Percentiles rank a stretch among this genome's conserved stretches.
Evolutionary conservation across 2,888 invertebrate genomes (phyloP).

Genomic region (Drosophila suboccidentalis): DNA sequence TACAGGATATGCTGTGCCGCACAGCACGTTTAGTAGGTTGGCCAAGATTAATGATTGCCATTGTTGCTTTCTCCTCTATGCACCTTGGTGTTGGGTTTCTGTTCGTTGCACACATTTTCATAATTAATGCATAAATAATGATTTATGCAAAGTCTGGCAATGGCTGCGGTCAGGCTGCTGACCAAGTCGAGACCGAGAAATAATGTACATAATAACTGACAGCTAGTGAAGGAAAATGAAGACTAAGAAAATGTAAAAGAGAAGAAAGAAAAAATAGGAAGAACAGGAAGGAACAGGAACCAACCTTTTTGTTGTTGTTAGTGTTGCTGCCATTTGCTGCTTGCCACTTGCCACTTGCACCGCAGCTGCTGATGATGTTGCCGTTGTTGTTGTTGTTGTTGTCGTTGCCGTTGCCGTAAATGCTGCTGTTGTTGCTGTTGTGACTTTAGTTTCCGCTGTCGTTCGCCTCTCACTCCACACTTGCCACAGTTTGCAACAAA

Average conservation of each 20-base stretch:
- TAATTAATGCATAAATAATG: conserved; percentile 69
- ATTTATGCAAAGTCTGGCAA: conserved; percentile 48
- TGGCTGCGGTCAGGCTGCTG: conserved; percentile 6
- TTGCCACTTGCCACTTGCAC: conserved; percentile 34
- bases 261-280: not conserved
- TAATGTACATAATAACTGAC: conserved; percentile 16
- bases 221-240: conserved; percentile 2
- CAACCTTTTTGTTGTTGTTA: conserved; percentile 38
- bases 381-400: too few relatives aligned
- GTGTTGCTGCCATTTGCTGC: conserved; percentile 17
- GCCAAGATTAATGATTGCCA: conserved; percentile 62
- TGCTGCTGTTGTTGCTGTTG: conserved; percentile 29
- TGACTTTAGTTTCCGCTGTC: conserved; percentile 47
- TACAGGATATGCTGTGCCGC: conserved; percentile 10
- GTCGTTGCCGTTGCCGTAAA: conserved; percentile 7
- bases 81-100: conserved; percentile 3
- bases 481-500: conserved; percentile 48
- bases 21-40: conserved; percentile 14
- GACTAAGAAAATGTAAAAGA: conserved; percentile 8
- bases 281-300: conserved; percentile 29
- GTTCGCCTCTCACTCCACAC: conserved; percentile 37
- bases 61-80: conserved; percentile 10
- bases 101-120: conserved; percentile 45
- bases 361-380: conserved; percentile 26
- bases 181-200: conserved; percentile 17